A percentile compares a stretch with the other conserved stretches of the same genome.
These are phyloP conservation scores for Salarias fasciatus DNA, from an alignment of 2,797 vertebrate genomes.

Conservation along the genomic window DNA sequence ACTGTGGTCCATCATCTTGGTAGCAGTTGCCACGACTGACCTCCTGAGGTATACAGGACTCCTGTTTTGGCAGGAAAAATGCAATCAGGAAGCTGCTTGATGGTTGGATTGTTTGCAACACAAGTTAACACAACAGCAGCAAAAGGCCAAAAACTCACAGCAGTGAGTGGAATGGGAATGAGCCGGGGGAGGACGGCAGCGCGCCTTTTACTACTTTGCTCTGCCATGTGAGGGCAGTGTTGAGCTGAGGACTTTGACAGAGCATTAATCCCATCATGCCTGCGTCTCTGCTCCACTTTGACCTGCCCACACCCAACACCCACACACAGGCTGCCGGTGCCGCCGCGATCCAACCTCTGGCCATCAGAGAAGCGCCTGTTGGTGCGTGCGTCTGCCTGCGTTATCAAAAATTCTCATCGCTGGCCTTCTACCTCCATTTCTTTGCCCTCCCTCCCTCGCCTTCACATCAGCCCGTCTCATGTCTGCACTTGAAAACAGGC, in stretches of 20 bases:
- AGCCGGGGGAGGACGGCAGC: not conserved
- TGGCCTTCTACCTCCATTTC: slow-evolving; percentile 16
- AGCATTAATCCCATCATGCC: slow-evolving; percentile 4
- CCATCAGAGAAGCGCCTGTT: slow-evolving; percentile 34
- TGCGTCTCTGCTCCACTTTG: slow-evolving; percentile 6
- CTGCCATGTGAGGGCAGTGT: slow-evolving; percentile 75
- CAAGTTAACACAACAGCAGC: too few species aligned
- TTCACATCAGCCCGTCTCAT: not conserved
- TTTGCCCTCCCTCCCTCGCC: not conserved
- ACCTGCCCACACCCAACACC: slow-evolving; percentile 31
- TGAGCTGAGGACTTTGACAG: slow-evolving; percentile 59
- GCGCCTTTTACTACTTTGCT: slow-evolving; percentile 34
- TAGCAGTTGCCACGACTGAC: too few species aligned
- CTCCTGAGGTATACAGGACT: too few species aligned
- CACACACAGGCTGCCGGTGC: slow-evolving; percentile 43
- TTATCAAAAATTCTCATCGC: slow-evolving; percentile 59
- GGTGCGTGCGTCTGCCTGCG: slow-evolving; percentile 5
- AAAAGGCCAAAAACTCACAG: too few species aligned
- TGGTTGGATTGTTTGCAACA: too few species aligned
- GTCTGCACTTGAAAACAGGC: slow-evolving; percentile 23
- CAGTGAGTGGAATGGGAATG: slow-evolving; percentile 3
- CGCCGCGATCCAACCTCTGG: slow-evolving; percentile 17
- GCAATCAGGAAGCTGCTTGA: too few species aligned
- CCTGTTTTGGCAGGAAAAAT: too few species aligned
- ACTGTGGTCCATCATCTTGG: too few species aligned